Conservation (phyloP, 2,888 invertebrate genomes). For the Orthosia gracilis region DNA sequence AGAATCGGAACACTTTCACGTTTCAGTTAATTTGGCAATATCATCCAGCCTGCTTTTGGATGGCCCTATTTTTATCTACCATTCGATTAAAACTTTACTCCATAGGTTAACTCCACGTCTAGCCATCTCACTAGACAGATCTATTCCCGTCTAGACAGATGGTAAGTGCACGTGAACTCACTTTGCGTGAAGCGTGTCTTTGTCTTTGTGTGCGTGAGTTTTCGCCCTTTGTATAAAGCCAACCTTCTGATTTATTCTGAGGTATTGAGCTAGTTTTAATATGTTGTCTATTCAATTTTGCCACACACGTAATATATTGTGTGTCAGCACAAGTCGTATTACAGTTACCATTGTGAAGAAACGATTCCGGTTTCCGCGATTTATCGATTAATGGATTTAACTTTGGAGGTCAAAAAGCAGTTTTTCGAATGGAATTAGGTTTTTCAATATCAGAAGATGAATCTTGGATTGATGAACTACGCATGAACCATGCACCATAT, state of each 20-base stretch:
- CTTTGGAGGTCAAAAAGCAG: conserved; percentile 10
- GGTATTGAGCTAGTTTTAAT: conserved; percentile 67
- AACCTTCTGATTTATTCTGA: conserved; percentile 25
- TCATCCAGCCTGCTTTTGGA: neutral
- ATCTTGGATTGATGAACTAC: no score
- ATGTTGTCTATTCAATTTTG: conserved; percentile 70
- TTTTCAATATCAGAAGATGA: neutral
- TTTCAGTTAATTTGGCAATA: no score
- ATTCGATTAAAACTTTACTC: neutral
- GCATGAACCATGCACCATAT: no score
- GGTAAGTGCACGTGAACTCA: neutral
- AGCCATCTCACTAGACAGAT: no score
- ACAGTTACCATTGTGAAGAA: conserved; percentile 55
- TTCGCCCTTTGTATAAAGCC: neutral
- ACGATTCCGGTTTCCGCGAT: conserved; percentile 24
- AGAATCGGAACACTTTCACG: no score
- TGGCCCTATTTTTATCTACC: neutral
- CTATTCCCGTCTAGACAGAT: no score
- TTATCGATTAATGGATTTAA: conserved; percentile 9
- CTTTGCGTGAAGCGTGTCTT: no score
- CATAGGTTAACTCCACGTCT: neutral
- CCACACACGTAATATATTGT: conserved; percentile 55
- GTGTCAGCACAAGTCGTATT: conserved; percentile 39
- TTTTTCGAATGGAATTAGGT: neutral
- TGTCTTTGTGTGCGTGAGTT: neutral